Conservation (phyloP, 2,888 invertebrate genomes). For the Acronicta alni region DNA sequence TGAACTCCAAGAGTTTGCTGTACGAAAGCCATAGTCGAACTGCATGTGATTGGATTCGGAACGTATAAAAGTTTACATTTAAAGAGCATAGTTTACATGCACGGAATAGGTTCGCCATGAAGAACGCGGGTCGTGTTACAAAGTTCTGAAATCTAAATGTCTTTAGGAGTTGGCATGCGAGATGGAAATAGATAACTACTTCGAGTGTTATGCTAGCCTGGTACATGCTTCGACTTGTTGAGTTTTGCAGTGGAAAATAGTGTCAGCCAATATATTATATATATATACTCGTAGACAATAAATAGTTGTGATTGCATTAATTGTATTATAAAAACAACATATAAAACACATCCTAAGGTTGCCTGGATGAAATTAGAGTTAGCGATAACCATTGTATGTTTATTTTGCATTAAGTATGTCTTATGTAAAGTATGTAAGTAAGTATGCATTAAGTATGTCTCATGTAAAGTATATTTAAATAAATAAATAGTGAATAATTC, state of each 20-base stretch:
- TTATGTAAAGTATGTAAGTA: too few species aligned
- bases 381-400: too few species aligned
- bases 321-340: too few species aligned
- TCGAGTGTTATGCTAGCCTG: slow-evolving; percentile 27
- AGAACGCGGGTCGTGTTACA: slow-evolving; percentile 21
- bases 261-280: too few species aligned
- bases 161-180: slow-evolving; percentile 42
- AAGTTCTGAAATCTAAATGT: slow-evolving; percentile 54
- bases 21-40: slow-evolving; percentile 63
- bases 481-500: too few species aligned
- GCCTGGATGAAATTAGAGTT: too few species aligned
- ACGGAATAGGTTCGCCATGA: slow-evolving; percentile 31
- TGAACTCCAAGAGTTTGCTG: slow-evolving; percentile 73
- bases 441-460: too few species aligned
- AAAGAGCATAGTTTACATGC: slow-evolving; percentile 73
- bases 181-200: slow-evolving; percentile 37
- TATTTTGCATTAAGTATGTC: too few species aligned
- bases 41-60: slow-evolving; percentile 80
- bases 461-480: too few species aligned
- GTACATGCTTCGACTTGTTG: slow-evolving; percentile 23
- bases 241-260: neutral
- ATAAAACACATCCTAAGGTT: too few species aligned
- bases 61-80: slow-evolving; percentile 77
- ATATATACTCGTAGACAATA: too few species aligned
- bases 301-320: too few species aligned